Percentiles rank a stretch among this genome's conserved stretches.
Conservation (phyloP, 2,113 vertebrate species). For the Empidonax traillii region DNA sequence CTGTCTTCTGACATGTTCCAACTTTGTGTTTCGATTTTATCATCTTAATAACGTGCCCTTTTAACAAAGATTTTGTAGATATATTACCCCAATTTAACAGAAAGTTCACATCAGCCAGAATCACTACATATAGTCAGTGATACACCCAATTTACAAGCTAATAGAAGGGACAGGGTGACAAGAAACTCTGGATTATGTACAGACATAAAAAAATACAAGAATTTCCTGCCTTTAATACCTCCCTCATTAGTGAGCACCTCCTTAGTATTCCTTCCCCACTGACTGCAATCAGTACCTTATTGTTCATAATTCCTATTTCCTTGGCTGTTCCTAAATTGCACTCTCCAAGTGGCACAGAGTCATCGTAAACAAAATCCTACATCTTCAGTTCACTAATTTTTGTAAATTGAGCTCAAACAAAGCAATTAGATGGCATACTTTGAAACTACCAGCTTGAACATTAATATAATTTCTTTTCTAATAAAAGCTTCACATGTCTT, state of each 20-base stretch:
- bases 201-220: conserved; percentile 43
- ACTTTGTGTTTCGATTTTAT: not conserved
- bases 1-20: not conserved
- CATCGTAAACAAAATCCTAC: conserved; percentile 62
- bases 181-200: conserved; percentile 37
- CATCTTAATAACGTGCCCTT: not conserved
- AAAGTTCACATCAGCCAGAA: not conserved
- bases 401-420: conserved; percentile 53
- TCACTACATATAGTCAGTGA: not conserved
- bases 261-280: conserved; percentile 54
- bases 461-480: conserved; percentile 56
- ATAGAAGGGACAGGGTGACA: not conserved
- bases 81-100: not conserved
- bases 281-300: conserved; percentile 64
- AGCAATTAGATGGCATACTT: conserved; percentile 50
- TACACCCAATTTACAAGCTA: conserved; percentile 27
- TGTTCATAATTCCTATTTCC: conserved; percentile 63
- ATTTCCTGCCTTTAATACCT: conserved; percentile 61
- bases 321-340: conserved; percentile 54
- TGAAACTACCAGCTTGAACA: conserved; percentile 59
- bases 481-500: conserved; percentile 37
- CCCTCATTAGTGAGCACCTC: conserved; percentile 46
- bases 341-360: conserved; percentile 59
- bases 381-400: conserved; percentile 59
- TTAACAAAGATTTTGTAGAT: not conserved